These are phyloP conservation scores for Choloepus hoffmanni DNA, from an alignment of 2,113 vertebrate species.

Conservation along the genomic window DNA sequence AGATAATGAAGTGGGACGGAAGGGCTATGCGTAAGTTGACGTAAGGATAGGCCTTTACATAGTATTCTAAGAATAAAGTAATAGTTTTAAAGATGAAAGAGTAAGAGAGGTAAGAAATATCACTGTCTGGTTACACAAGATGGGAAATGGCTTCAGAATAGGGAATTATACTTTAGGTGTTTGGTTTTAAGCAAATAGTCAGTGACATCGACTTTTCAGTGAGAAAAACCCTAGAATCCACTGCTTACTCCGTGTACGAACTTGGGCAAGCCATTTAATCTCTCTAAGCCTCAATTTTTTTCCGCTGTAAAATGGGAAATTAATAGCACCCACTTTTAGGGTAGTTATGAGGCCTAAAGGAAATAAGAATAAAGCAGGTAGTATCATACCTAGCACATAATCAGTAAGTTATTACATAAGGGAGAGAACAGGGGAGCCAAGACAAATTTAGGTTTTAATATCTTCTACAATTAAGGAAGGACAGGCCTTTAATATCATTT, in stretches of 20 bases:
- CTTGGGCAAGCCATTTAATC: neutral
- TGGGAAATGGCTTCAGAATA: neutral
- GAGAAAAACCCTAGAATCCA: neutral
- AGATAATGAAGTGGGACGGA: neutral
- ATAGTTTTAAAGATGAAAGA: neutral
- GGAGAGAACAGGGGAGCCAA: neutral
- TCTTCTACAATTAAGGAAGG: neutral
- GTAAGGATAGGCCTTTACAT: neutral
- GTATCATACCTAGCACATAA: neutral
- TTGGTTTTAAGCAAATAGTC: neutral
- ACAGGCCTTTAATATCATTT: neutral
- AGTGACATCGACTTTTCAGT: neutral
- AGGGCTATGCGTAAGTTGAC: neutral
- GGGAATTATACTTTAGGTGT: neutral
- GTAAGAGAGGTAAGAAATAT: neutral
- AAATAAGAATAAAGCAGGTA: neutral
- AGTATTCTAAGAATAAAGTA: neutral
- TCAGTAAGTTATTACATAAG: neutral
- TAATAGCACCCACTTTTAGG: neutral
- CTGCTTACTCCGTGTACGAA: neutral
- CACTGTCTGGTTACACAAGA: neutral
- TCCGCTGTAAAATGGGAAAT: conserved; percentile 24
- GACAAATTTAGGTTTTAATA: neutral
- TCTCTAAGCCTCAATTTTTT: neutral
- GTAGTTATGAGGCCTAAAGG: neutral